Percentiles rank a stretch among this genome's conserved stretches.
Evolutionary conservation across 2,888 invertebrate species (phyloP).

Genomic region (Bellardia pandia): DNA sequence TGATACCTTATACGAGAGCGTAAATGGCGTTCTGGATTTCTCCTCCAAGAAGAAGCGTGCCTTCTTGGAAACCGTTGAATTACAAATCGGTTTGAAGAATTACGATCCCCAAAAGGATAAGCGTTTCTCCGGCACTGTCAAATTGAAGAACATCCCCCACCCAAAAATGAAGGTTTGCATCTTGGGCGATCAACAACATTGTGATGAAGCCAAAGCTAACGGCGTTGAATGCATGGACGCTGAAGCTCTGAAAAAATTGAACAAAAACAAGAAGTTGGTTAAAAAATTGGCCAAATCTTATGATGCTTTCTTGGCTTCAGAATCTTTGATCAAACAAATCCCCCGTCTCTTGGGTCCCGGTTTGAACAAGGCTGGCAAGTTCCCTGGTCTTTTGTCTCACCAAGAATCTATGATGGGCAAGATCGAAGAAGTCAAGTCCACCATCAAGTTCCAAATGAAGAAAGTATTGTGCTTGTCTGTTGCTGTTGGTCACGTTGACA

Average conservation of each 20-base stretch:
- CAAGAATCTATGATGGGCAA: slow-evolving; percentile 98
- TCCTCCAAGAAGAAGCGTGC: slow-evolving; percentile 95
- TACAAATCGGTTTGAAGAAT: slow-evolving; percentile 99
- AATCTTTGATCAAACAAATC: slow-evolving; percentile 99
- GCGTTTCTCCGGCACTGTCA: slow-evolving; percentile 99
- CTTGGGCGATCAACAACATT: slow-evolving; percentile 99
- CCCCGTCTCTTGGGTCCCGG: slow-evolving; percentile 99
- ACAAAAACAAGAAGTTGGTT: slow-evolving; percentile 99
- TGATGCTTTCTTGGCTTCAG: slow-evolving; percentile 99
- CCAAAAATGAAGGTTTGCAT: slow-evolving; percentile 99
- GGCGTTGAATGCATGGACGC: slow-evolving; percentile 98
- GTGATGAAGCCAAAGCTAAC: slow-evolving; percentile 97
- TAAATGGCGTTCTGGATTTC: slow-evolving; percentile 90
- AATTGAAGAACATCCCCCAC: slow-evolving; percentile 98
- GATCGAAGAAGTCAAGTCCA: slow-evolving; percentile 99
- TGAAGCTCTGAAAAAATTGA: slow-evolving; percentile 98
- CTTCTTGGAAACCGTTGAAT: slow-evolving; percentile 98
- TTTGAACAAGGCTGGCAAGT: slow-evolving; percentile 99
- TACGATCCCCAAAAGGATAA: slow-evolving; percentile 99
- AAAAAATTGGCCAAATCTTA: slow-evolving; percentile 98
- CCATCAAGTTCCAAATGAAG: slow-evolving; percentile 99
- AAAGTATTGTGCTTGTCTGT: slow-evolving; percentile 99
- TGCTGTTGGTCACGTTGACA: slow-evolving; percentile 98
- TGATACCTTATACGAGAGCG: slow-evolving; percentile 98
- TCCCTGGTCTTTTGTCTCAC: slow-evolving; percentile 98